Conservation (phyloP, 2,888 invertebrate genomes). For the Pristionchus fissidentatus region DNA sequence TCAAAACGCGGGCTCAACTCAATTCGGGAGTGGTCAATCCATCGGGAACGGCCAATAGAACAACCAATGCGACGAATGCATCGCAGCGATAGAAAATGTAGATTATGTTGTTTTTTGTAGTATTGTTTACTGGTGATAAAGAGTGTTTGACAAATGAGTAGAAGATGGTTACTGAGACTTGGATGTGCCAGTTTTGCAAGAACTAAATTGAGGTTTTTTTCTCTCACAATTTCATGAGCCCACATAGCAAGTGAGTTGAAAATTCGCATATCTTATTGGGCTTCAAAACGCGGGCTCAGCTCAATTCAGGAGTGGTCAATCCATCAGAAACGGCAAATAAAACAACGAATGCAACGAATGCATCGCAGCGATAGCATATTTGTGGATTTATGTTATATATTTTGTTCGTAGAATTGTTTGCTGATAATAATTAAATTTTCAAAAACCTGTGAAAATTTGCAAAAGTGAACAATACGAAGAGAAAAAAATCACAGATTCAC, state of each 20-base stretch:
- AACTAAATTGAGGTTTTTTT: no score
- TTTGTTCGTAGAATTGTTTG: no score
- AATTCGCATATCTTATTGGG: not conserved
- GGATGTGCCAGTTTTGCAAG: no score
- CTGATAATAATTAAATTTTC: not conserved
- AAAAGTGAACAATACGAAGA: no score
- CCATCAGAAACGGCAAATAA: not conserved
- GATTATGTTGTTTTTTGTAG: no score
- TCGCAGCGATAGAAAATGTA: not conserved
- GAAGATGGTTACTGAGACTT: no score
- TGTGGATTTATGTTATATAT: not conserved
- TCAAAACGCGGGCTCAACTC: conserved; percentile 8
- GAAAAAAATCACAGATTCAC: no score
- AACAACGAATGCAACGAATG: not conserved
- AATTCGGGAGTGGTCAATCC: conserved; percentile 7
- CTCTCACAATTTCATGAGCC: no score
- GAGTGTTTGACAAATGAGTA: not conserved
- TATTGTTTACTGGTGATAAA: not conserved
- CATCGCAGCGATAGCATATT: not conserved
- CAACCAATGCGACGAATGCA: not conserved
- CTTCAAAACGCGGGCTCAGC: not conserved
- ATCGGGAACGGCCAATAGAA: conserved; percentile 3
- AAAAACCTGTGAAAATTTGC: no score
- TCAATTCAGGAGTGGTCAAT: conserved; percentile 11
- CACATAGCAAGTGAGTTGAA: no score